These are phyloP conservation scores for Trileptium ribeirensis DNA, from an alignment of 2,888 invertebrate genomes.

Conservation along the genomic window DNA sequence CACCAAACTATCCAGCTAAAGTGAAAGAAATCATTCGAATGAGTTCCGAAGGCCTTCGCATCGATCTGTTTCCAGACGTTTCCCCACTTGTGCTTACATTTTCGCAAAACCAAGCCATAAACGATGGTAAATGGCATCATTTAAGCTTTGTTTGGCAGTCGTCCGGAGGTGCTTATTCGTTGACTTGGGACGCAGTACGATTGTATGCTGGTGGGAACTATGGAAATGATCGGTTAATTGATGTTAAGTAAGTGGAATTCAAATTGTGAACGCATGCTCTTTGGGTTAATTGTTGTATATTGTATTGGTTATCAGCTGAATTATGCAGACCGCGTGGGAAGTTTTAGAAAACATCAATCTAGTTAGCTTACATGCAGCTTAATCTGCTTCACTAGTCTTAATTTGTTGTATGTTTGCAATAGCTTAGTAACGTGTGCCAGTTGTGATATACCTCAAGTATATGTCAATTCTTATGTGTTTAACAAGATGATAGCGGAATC, in stretches of 20 bases:
- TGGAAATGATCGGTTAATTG: conserved; percentile 70
- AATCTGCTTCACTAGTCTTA: too few relatives aligned
- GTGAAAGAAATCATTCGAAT: conserved; percentile 78
- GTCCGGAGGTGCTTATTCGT: conserved; percentile 70
- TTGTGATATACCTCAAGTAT: too few relatives aligned
- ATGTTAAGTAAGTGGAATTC: conserved; percentile 78
- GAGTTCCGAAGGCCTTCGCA: conserved; percentile 83
- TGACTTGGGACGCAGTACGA: conserved; percentile 90
- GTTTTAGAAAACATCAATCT: too few relatives aligned
- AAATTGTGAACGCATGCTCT: conserved; percentile 36
- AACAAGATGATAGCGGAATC: too few relatives aligned
- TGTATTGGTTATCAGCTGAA: too few relatives aligned
- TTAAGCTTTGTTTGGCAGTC: conserved; percentile 91
- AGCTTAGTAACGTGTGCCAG: too few relatives aligned
- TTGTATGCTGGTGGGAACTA: conserved; percentile 85
- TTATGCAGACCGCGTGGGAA: too few relatives aligned
- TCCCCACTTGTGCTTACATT: conserved; percentile 37
- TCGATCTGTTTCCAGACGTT: conserved; percentile 73
- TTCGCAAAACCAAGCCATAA: conserved; percentile 40
- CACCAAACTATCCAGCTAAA: conserved; percentile 61
- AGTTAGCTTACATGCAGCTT: too few relatives aligned
- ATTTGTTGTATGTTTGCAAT: too few relatives aligned
- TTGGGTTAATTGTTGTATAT: not conserved
- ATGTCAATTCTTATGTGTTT: too few relatives aligned
- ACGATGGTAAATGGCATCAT: conserved; percentile 56